phyloP scores from a whole-genome alignment of 2,113 vertebrate species.

The Myrmecobius fasciatus region DNA sequence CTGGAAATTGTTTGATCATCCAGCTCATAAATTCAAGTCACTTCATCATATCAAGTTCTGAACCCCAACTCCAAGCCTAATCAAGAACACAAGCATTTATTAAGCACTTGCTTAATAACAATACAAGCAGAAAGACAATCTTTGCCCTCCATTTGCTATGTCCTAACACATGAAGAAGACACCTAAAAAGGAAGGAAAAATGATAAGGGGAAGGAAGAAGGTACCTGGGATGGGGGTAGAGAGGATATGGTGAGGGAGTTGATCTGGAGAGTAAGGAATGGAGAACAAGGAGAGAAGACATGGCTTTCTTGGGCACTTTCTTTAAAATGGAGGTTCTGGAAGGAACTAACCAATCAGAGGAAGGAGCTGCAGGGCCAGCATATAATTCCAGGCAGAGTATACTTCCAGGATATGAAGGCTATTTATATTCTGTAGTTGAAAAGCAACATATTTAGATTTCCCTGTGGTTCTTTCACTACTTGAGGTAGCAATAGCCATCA shows the following conservation, averaged over 20 bases:
- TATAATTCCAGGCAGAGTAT: neutral
- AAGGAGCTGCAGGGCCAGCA: neutral
- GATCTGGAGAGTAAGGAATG: too few relatives aligned
- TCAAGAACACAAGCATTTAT: neutral
- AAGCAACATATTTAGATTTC: neutral
- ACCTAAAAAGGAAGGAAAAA: neutral
- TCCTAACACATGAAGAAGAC: neutral
- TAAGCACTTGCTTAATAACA: neutral
- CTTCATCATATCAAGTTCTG: neutral
- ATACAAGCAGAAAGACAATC: too few relatives aligned
- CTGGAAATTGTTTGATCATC: neutral
- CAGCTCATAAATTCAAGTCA: neutral
- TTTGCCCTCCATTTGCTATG: too few relatives aligned
- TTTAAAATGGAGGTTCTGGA: neutral
- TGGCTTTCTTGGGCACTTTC: neutral
- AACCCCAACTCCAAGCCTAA: neutral
- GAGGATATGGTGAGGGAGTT: neutral
- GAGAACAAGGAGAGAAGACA: neutral
- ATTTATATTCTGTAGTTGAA: neutral
- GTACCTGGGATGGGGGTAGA: neutral
- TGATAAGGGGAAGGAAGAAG: neutral
- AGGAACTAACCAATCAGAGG: neutral
- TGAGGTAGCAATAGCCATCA: neutral
- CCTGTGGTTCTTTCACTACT: neutral
- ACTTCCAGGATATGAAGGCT: neutral